phyloP scores from a whole-genome alignment of 2,113 vertebrate genomes.

The Leuciscus idus region DNA sequence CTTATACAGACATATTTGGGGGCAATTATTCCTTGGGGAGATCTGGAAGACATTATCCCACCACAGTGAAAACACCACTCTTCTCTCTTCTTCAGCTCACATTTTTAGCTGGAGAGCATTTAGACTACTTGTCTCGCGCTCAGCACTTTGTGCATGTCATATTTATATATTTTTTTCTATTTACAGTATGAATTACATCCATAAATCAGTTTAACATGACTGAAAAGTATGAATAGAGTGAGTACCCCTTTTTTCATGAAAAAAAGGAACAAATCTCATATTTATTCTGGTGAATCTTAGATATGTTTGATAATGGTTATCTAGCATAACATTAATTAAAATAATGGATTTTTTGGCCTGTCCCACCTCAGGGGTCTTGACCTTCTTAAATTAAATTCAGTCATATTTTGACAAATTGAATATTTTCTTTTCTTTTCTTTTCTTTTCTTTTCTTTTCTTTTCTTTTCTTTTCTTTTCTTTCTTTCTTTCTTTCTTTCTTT shows the following conservation, averaged over 20 bases:
- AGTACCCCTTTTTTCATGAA: too few species aligned
- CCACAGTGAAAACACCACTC: constrained; percentile 50
- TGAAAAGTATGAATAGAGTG: background rate
- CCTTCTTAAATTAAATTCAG: background rate
- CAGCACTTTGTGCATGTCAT: background rate
- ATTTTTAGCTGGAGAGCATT: constrained; percentile 20
- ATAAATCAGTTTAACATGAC: constrained; percentile 6
- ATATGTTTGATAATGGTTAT: background rate
- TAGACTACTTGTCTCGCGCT: constrained; percentile 15
- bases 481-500: too few species aligned
- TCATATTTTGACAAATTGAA: too few species aligned
- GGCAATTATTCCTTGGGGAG: constrained; percentile 71
- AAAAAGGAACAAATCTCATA: background rate
- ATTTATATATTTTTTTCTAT: background rate
- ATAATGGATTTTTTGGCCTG: background rate
- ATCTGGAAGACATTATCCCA: constrained; percentile 77
- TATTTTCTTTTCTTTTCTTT: too few species aligned
- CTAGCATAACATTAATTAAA: background rate
- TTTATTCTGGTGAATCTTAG: background rate
- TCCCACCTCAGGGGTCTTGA: background rate
- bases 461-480: background rate
- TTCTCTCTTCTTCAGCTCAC: constrained; percentile 33
- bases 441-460: background rate
- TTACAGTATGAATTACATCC: background rate
- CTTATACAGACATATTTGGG: constrained; percentile 60